A percentile compares a stretch with the other conserved stretches of the same genome.
phyloP scores from a whole-genome alignment of 1,140 invertebrate species.

The Spodoptera litura region DNA sequence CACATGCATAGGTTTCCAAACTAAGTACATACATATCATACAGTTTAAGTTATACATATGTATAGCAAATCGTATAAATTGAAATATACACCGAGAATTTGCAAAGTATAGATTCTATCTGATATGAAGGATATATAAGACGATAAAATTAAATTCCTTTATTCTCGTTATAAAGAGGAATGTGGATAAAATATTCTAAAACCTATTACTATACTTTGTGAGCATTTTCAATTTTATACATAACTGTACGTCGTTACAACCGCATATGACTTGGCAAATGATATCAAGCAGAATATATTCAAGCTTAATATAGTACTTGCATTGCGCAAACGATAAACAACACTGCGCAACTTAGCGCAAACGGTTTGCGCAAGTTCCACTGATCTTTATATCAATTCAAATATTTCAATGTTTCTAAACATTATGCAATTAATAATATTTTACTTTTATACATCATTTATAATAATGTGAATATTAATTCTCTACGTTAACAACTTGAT shows the following conservation, averaged over 20 bases:
- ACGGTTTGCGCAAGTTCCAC: not conserved
- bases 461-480: not conserved
- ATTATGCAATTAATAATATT: slow-evolving; percentile 18
- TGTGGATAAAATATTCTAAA: slow-evolving; percentile 30
- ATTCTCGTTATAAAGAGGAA: slow-evolving; percentile 38
- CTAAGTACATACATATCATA: too few relatives aligned
- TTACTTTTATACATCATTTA: not conserved
- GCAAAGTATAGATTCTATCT: too few relatives aligned
- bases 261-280: not conserved
- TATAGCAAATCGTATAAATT: too few relatives aligned
- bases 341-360: not conserved
- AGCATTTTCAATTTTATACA: slow-evolving; percentile 42
- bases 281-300: too few relatives aligned
- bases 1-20: too few relatives aligned
- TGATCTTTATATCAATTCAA: not conserved
- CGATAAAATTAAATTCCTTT: slow-evolving; percentile 23
- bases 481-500: not conserved
- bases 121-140: slow-evolving; percentile 41
- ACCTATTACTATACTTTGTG: slow-evolving; percentile 37
- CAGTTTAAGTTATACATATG: too few relatives aligned
- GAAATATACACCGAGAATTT: too few relatives aligned
- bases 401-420: not conserved
- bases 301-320: too few relatives aligned
- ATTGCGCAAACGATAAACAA: too few relatives aligned
- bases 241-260: slow-evolving; percentile 5